A percentile compares a stretch with the other conserved stretches of the same genome.
phyloP scores from a whole-genome alignment of 2,113 vertebrate genomes.

The Camelus dromedarius region DNA sequence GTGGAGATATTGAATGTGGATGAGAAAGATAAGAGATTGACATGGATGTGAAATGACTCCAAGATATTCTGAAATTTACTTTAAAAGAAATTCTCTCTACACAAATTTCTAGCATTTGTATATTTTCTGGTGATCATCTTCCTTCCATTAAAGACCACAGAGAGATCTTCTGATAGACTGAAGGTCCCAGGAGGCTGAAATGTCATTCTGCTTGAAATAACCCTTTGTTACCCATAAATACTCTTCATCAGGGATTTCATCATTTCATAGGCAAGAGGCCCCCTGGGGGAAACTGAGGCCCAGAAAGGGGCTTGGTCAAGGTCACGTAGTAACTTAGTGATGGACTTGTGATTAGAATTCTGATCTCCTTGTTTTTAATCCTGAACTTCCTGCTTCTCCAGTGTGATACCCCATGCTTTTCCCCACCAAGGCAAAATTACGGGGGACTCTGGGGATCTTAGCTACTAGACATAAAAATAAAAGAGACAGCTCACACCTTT shows the following conservation, averaged over 20 bases:
- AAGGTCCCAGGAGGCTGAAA: not conserved
- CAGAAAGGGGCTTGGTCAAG: not conserved
- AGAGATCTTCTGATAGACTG: not conserved
- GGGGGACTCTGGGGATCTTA: not conserved
- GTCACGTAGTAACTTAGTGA: not conserved
- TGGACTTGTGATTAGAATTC: not conserved
- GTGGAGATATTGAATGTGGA: not conserved
- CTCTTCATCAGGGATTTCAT: not conserved
- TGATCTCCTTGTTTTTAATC: not conserved
- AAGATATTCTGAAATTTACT: not conserved
- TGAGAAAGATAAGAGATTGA: not conserved
- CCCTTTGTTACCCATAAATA: not conserved
- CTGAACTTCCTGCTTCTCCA: not conserved
- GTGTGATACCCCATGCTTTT: not conserved
- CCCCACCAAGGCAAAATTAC: not conserved
- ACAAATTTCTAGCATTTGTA: not conserved
- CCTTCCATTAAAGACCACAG: not conserved
- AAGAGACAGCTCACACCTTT: not conserved
- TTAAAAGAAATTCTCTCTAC: not conserved
- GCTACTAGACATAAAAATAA: not conserved
- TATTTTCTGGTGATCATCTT: not conserved
- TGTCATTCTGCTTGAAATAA: not conserved
- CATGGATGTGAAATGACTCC: not conserved
- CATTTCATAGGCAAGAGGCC: not conserved
- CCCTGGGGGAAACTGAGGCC: not conserved